A percentile compares a stretch with the other conserved stretches of the same genome.
phyloP scores from a whole-genome alignment of 2,113 vertebrate species.

The Tylochromis polylepis region DNA sequence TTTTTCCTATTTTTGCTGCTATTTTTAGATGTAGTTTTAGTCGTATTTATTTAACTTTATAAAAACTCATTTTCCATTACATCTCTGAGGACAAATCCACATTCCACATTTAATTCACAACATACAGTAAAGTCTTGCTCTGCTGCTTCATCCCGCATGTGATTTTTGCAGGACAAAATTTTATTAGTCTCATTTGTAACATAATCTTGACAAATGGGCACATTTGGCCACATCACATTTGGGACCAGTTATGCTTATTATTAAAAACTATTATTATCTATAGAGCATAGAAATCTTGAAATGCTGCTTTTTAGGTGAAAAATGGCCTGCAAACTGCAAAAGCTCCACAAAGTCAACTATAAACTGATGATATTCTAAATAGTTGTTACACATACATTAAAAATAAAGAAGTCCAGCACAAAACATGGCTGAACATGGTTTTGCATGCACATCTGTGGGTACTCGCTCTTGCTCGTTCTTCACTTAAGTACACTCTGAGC shows the following conservation, averaged over 20 bases:
- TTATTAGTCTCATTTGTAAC: background rate
- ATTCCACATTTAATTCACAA: background rate
- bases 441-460: background rate
- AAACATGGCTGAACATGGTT: background rate
- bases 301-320: background rate
- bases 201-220: background rate
- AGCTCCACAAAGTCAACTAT: background rate
- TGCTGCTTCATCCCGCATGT: background rate
- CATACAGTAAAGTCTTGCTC: background rate
- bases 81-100: background rate
- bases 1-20: background rate
- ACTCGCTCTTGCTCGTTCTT: background rate
- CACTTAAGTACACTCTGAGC: background rate
- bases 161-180: background rate
- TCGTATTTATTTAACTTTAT: background rate
- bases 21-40: background rate
- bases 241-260: background rate
- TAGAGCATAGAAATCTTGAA: background rate
- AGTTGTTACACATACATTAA: background rate
- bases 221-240: background rate
- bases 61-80: background rate
- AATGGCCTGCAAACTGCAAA: background rate
- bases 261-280: background rate
- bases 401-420: background rate
- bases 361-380: background rate